Base-by-base conservation (phyloP, 2,113 vertebrate species). In the Sterna hirundo region DNA sequence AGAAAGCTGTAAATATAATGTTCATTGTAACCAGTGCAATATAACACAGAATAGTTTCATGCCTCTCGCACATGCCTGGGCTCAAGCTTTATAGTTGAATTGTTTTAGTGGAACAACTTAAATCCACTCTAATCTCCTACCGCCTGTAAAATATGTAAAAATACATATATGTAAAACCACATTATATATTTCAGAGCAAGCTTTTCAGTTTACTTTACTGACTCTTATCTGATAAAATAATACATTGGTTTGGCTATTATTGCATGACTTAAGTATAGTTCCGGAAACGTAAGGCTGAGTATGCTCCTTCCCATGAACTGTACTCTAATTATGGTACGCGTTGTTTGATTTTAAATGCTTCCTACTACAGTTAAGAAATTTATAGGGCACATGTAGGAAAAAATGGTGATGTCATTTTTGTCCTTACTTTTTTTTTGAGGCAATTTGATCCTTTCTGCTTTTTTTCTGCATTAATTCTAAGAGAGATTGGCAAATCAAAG, bases 1-100 rank as follows among this genome's bases (percentile, higher is more conserved):
- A 82, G 77, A 96, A 97, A 96, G 52, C 55, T 96, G 78, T 91
- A 95, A 95, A 74, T 74, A 88, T 74, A 92, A 94, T 18, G 12
- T 83, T 96, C 52, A 54, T 88, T 93, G 68, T 79, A 97, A 96
- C 83, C 69, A 55, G 34, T 79, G 58, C 76, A 96, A 82, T 96
- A 91, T 96, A 97, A 75, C 51, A 87, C 30, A 79, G 58, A 95
- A 83, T 44, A 62, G 11, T 90, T 97, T 96, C 65, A 82, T 92
- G 76, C 49, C 46, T 76, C 54, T 78, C 36, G 52, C 54, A n/a
- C 20, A 78, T 52, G 51, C 23, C 79, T 69, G 71, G 77, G 55
- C 80, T 94, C 70, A 96, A 61, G 87, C 32, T 95, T 97, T 49
- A 60, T 46, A 96, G 38, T 46, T 90, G 80, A 88, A 84, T 76